phyloP scores from a whole-genome alignment of 2,113 vertebrate genomes.

The Dryoscopus gambensis region DNA sequence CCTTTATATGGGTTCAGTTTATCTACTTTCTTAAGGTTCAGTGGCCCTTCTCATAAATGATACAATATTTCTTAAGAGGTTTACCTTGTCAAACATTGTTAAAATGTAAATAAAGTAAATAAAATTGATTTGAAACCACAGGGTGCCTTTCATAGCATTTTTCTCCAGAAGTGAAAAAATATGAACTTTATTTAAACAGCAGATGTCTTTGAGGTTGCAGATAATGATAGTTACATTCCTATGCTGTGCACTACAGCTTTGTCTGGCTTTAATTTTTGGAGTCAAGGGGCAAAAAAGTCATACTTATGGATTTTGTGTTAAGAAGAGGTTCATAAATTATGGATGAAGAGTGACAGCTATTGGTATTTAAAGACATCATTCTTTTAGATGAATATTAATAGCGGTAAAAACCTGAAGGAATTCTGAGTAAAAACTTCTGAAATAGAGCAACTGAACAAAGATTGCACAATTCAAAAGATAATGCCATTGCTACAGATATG shows the following conservation, averaged over 20 bases:
- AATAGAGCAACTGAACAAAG: neutral
- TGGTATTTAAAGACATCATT: constrained; percentile 58
- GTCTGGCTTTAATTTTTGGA: constrained; percentile 55
- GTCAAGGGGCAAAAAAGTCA: constrained; percentile 44
- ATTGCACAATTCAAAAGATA: neutral
- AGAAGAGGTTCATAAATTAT: constrained; percentile 65
- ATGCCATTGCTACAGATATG: neutral
- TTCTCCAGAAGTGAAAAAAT: constrained; percentile 40
- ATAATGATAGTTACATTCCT: constrained; percentile 32
- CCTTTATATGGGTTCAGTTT: constrained; percentile 7
- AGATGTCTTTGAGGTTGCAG: neutral
- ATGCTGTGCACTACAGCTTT: neutral
- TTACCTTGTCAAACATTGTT: constrained; percentile 58
- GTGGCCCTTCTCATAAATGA: constrained; percentile 25
- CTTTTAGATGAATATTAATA: constrained; percentile 55
- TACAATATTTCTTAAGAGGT: constrained; percentile 61
- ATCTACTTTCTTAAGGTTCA: constrained; percentile 59
- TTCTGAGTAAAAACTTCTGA: neutral
- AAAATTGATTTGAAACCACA: constrained; percentile 56
- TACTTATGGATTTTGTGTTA: constrained; percentile 60
- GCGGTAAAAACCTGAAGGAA: neutral
- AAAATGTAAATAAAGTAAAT: constrained; percentile 75
- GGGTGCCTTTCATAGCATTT: constrained; percentile 60
- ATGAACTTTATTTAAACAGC: constrained; percentile 27
- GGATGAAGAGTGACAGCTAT: constrained; percentile 30